Evolutionary conservation across 2,888 invertebrate species (phyloP).

Genomic region (Phrixothrix hirtus): DNA sequence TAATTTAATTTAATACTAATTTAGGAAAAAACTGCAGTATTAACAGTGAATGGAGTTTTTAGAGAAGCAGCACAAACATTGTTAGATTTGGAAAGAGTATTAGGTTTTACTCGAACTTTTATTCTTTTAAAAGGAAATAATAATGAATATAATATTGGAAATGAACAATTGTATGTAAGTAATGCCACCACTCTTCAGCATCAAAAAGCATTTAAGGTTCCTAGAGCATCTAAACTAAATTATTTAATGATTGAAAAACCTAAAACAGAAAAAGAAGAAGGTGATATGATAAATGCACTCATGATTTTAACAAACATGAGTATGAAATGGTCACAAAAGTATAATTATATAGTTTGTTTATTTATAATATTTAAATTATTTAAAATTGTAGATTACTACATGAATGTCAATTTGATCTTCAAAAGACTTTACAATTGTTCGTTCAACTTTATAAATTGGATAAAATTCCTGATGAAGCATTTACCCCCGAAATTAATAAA

Average conservation of each 20-base stretch:
- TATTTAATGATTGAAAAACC: conserved; percentile 35
- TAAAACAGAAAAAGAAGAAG: conserved; percentile 40
- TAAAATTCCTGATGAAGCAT: conserved; percentile 47
- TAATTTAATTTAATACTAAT: too few species aligned
- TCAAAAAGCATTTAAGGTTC: conserved; percentile 41
- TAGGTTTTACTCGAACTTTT: conserved; percentile 65
- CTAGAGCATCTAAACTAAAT: conserved; percentile 31
- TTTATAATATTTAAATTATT: conserved; percentile 9
- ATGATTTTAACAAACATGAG: conserved; percentile 45
- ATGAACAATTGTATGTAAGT: conserved; percentile 69
- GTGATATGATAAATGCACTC: conserved; percentile 42
- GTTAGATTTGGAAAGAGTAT: conserved; percentile 57
- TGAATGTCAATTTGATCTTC: conserved; percentile 66
- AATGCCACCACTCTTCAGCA: conserved; percentile 48
- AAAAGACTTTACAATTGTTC: conserved; percentile 58
- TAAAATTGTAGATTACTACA: conserved; percentile 64
- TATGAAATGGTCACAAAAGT: conserved; percentile 50
- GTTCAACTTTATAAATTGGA: conserved; percentile 50
- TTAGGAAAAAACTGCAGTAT: conserved; percentile 56
- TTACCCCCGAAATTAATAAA: conserved; percentile 20
- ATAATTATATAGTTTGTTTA: conserved; percentile 16
- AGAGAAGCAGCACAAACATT: conserved; percentile 61
- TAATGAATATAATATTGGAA: conserved; percentile 64
- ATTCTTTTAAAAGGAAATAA: conserved; percentile 57
- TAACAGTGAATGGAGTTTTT: conserved; percentile 68